phyloP scores from a whole-genome alignment of 1,140 invertebrate genomes.

The Drosophila erecta region DNA sequence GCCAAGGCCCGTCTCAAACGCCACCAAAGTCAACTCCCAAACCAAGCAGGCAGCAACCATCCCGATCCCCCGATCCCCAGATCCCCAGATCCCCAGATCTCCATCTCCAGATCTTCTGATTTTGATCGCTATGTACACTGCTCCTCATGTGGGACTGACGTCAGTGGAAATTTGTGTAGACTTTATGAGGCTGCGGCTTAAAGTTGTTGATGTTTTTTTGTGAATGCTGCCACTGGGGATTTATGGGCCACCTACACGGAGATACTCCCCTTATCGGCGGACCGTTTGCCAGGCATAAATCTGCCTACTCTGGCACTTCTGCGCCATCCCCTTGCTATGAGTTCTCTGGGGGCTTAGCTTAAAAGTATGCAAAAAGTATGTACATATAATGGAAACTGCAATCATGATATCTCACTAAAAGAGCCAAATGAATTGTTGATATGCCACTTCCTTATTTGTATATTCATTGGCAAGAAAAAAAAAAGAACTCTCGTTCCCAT shows the following conservation, averaged over 20 bases:
- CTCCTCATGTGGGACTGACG: conserved; percentile 35
- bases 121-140: conserved; percentile 19
- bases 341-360: background rate
- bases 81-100: background rate
- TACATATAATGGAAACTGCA: background rate
- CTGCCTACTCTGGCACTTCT: conserved; percentile 13
- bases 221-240: conserved; percentile 65
- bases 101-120: background rate
- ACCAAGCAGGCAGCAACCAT: background rate
- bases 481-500: background rate
- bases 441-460: too few species aligned
- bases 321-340: background rate
- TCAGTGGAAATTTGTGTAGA: conserved; percentile 48
- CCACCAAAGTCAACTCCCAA: conserved; percentile 18
- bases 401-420: background rate
- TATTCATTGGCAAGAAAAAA: too few species aligned
- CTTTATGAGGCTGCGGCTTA: conserved; percentile 49
- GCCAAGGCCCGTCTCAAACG: conserved; percentile 17
- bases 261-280: conserved; percentile 21
- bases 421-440: background rate
- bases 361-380: conserved; percentile 1
- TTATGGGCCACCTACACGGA: conserved; percentile 55
- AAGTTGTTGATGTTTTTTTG: conserved; percentile 65
- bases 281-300: conserved; percentile 37
- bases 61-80: background rate